Percentiles rank a stretch among this genome's conserved stretches.
These are phyloP conservation scores for Macrotis lagotis DNA, from an alignment of 2,113 vertebrate genomes.

Conservation along the genomic window DNA sequence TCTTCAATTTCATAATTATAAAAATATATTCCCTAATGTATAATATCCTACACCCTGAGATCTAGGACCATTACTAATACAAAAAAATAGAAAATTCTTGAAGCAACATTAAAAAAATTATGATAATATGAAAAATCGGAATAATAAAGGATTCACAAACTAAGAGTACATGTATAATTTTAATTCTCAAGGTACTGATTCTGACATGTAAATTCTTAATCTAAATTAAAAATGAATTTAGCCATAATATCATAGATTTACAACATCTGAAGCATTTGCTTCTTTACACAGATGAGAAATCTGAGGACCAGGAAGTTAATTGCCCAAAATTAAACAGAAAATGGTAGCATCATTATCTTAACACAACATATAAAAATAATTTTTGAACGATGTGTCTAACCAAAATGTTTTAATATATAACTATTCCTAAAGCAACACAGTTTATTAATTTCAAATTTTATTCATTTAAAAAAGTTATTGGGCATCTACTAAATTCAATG, in stretches of 20 bases:
- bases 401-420: neutral
- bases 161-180: neutral
- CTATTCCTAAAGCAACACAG: neutral
- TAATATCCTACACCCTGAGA: neutral
- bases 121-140: neutral
- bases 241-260: neutral
- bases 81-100: neutral
- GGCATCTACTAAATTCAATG: neutral
- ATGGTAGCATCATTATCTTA: neutral
- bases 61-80: neutral
- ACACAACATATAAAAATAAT: neutral
- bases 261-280: neutral
- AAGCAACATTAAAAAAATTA: neutral
- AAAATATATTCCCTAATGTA: neutral
- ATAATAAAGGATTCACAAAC: neutral
- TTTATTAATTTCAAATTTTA: neutral
- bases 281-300: neutral
- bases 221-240: neutral
- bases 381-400: neutral
- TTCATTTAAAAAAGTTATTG: neutral
- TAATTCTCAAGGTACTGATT: neutral
- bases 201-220: neutral
- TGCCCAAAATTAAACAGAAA: neutral
- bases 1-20: neutral
- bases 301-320: neutral